Base-by-base conservation (phyloP, 2,888 invertebrate species). In the Venustoraphidia nigricollis region DNA sequence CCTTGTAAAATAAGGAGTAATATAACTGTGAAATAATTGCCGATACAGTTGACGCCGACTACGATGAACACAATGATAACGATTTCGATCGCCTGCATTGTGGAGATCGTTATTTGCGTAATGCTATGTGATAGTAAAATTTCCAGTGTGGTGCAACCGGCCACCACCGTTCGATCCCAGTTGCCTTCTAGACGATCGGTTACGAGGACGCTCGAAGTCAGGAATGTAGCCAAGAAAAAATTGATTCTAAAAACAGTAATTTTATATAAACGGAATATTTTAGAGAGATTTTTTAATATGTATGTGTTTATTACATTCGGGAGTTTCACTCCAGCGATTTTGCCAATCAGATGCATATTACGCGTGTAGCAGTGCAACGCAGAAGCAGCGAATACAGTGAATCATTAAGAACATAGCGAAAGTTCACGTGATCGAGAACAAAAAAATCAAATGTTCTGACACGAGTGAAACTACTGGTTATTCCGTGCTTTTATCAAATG, bases 141-240 rank as follows among this genome's bases (percentile, higher is more conserved):
- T 71, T 92, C 90, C 37, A 76, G 64, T 0, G 87, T 77, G 39
- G 77, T 77, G 10, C 93, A 89, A 9, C 92, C 91, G 53, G 92
- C 87, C 8, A 91, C 86, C 1, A 88, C 73, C 49, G 85, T 87
- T 51, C 93, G 72, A 62, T 92, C 88, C 82, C 93, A 83, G 52
- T 92, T 78, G 5, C 93, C 90, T 62, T 89, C 88, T 56, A 79
- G 72, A 36, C 83, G 76, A 62, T 90, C 90, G 0, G 82, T 72
- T 52, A 90, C 83, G 60, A 91, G 81, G 17, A 87, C 78, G 2
- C 87, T 77, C 0, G 90, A 84, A 1, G 91, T 90, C 61, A 90
- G 77, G 39, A 89, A 77, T 0, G 88, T 81, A 0, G 91, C 82
- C 68, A 92, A 68, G 69, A 93, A 88, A 70, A 87, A 93, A 36